Percentiles rank a stretch among this genome's conserved stretches.
Conservation (phyloP, 2,888 invertebrate genomes). For the Halictus ligatus region DNA sequence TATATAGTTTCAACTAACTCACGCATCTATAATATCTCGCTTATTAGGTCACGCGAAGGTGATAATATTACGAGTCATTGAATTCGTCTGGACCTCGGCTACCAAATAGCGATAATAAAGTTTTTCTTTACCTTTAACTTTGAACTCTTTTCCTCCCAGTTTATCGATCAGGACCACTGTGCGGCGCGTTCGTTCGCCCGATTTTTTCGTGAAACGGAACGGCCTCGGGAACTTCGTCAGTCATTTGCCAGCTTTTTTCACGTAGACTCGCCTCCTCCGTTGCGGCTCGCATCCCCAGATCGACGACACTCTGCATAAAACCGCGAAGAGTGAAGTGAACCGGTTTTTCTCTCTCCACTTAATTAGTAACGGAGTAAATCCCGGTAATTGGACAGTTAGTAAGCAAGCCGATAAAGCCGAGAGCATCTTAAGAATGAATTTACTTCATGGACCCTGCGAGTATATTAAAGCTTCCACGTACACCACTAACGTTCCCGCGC, state of each 20-base stretch:
- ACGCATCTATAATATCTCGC: too few relatives aligned
- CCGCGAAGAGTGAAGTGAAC: background rate
- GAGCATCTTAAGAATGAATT: background rate
- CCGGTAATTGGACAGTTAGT: background rate
- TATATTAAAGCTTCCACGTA: background rate
- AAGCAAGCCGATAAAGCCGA: background rate
- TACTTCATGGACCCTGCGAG: conserved; percentile 1
- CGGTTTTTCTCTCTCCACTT: background rate
- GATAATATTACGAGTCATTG: too few relatives aligned
- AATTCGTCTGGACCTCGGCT: too few relatives aligned
- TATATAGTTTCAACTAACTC: too few relatives aligned
- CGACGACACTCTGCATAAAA: background rate
- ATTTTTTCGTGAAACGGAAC: conserved; percentile 30
- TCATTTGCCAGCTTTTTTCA: background rate
- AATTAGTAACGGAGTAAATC: background rate
- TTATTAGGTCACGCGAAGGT: too few relatives aligned
- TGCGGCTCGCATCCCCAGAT: too few relatives aligned
- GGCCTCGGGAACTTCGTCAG: background rate
- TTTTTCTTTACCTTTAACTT: too few relatives aligned
- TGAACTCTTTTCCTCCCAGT: too few relatives aligned
- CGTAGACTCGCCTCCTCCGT: too few relatives aligned
- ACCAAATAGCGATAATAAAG: too few relatives aligned
- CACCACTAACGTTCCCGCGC: background rate
- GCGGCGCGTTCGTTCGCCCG: background rate
- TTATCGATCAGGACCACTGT: too few relatives aligned